Percentiles rank a stretch among this genome's conserved stretches.
Evolutionary conservation across 2,888 invertebrate species (phyloP).

Genomic region (Nowickia ferox): DNA sequence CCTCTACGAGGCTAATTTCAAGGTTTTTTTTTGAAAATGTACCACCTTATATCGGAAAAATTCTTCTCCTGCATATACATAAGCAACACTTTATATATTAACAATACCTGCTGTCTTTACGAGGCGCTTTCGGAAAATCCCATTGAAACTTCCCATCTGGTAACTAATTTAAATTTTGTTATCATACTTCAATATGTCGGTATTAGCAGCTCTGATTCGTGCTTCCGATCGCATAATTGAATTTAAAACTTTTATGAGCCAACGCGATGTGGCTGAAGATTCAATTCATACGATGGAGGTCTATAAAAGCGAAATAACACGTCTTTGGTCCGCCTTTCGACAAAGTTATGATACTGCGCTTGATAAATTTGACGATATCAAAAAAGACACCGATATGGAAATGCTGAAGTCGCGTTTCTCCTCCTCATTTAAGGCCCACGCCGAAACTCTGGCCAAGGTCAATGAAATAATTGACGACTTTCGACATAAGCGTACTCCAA

Average conservation of each 20-base stretch:
- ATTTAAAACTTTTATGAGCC: background rate
- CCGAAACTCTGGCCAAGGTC: background rate
- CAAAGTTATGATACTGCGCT: background rate
- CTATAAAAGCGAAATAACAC: background rate
- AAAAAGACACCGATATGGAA: background rate
- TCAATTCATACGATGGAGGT: background rate
- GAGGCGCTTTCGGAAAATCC: no score
- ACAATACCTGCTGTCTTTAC: no score
- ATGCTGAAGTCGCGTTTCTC: background rate
- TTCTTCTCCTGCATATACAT: no score
- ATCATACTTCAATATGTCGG: background rate
- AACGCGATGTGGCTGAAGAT: background rate
- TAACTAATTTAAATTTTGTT: no score
- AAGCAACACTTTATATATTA: no score
- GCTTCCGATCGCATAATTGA: background rate
- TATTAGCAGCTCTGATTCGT: background rate
- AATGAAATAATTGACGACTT: background rate
- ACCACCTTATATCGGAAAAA: no score
- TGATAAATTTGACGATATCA: background rate
- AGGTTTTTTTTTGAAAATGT: no score
- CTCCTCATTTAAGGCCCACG: background rate
- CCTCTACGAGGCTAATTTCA: no score
- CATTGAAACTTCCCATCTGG: no score
- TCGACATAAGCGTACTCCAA: background rate
- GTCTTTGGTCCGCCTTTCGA: background rate